phyloP scores from a whole-genome alignment of 2,113 vertebrate genomes.

The Labrus mixtus region DNA sequence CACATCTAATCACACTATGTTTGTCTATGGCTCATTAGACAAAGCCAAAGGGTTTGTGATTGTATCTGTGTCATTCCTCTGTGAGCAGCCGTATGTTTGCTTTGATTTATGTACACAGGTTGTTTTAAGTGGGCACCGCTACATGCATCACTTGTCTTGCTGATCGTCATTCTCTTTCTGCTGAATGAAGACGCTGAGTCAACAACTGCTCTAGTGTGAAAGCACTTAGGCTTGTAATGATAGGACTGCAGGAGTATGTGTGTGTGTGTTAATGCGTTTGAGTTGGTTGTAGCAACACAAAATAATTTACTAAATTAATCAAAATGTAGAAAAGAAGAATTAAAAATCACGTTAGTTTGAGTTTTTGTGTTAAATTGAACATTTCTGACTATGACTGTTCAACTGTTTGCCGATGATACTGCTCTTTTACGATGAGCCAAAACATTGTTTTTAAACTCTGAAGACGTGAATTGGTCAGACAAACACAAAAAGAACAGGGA shows the following conservation, averaged over 20 bases:
- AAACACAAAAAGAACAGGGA: no score
- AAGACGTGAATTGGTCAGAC: no score
- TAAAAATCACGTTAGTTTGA: no score
- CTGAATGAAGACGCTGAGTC: neutral
- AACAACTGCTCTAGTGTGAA: neutral
- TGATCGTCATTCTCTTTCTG: neutral
- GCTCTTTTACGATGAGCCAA: no score
- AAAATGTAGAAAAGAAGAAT: no score
- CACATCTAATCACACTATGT: conserved; percentile 5
- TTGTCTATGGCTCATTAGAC: conserved; percentile 30
- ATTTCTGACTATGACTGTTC: no score
- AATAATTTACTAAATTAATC: no score
- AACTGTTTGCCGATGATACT: no score
- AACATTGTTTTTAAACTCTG: no score
- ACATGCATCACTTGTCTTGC: conserved; percentile 16
- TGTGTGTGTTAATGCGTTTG: no score
- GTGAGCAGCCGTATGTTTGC: neutral
- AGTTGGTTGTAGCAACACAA: no score
- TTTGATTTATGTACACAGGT: neutral
- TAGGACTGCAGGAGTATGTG: neutral
- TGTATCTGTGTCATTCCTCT: neutral
- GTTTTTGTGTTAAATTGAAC: no score
- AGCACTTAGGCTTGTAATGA: neutral
- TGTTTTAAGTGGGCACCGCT: neutral
- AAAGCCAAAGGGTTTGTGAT: neutral